Conservation (phyloP, 2,888 invertebrate species). For the Agrotis segetum region DNA sequence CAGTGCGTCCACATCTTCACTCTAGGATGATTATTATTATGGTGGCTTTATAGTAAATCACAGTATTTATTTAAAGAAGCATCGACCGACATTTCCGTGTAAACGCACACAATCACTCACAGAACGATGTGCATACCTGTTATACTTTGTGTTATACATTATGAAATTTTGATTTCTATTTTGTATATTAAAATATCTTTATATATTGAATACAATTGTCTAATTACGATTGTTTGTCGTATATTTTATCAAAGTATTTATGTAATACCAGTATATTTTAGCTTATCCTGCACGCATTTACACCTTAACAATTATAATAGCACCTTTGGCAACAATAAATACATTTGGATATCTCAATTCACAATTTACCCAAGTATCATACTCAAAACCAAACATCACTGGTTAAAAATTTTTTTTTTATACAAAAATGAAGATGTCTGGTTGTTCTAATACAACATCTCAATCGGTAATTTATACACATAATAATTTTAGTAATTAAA, state of each 20-base stretch:
- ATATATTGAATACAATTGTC: slow-evolving; percentile 1
- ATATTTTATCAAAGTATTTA: slow-evolving; percentile 9
- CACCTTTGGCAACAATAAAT: slow-evolving; percentile 58
- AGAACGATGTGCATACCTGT: slow-evolving; percentile 3
- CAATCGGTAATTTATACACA: neutral
- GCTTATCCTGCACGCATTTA: slow-evolving; percentile 35
- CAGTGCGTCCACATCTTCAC: slow-evolving; percentile 5
- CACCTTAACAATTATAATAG: slow-evolving; percentile 50
- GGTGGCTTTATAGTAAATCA: slow-evolving; percentile 34
- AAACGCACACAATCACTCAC: slow-evolving; percentile 8
- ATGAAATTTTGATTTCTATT: slow-evolving; percentile 10
- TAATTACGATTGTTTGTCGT: slow-evolving; percentile 8
- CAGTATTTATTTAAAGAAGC: slow-evolving; percentile 38
- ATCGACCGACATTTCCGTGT: neutral
- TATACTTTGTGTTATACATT: slow-evolving; percentile 19
- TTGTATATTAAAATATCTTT: neutral
- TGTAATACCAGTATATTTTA: slow-evolving; percentile 15
- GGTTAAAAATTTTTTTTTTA: neutral
- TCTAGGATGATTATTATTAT: slow-evolving; percentile 13
- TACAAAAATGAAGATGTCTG: no score
- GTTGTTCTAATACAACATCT: neutral
- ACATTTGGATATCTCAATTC: slow-evolving; percentile 17
- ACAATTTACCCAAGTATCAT: neutral
- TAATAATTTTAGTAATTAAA: neutral
- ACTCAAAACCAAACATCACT: neutral